phyloP scores from a whole-genome alignment of 2,888 invertebrate genomes.

The Bimastos eiseni region DNA sequence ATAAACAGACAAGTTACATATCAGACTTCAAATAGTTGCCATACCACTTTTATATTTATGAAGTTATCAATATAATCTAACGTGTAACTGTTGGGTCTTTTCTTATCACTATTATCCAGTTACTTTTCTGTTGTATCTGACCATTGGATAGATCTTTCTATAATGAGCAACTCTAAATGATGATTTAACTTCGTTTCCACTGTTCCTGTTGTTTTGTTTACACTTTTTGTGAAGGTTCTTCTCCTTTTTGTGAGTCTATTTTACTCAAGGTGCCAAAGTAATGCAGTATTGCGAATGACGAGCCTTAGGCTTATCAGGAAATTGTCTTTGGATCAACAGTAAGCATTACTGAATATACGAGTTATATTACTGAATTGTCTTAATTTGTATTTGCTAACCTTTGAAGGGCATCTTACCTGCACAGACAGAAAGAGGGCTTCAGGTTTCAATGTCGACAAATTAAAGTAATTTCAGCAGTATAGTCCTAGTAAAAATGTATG shows the following conservation, averaged over 20 bases:
- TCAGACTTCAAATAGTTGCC: not conserved
- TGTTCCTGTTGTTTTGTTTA: not conserved
- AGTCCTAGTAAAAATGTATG: not conserved
- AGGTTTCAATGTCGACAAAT: not conserved
- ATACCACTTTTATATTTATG: not conserved
- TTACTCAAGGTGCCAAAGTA: not conserved
- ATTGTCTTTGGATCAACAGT: not conserved
- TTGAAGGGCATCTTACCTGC: not conserved
- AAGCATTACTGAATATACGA: not conserved
- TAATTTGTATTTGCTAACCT: not conserved
- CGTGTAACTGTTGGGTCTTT: not conserved
- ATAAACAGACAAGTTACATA: not conserved
- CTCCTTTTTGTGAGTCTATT: not conserved
- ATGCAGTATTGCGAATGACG: not conserved
- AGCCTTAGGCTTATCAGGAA: not conserved
- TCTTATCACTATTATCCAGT: not conserved
- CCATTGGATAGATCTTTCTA: not conserved
- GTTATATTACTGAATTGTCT: not conserved
- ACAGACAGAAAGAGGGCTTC: not conserved
- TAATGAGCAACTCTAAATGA: not conserved
- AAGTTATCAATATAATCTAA: no score
- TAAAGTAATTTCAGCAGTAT: not conserved
- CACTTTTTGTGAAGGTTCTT: not conserved
- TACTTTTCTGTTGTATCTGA: not conserved
- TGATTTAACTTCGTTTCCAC: not conserved